Conservation (phyloP, 2,113 vertebrate genomes). For the Vidua chalybeata region DNA sequence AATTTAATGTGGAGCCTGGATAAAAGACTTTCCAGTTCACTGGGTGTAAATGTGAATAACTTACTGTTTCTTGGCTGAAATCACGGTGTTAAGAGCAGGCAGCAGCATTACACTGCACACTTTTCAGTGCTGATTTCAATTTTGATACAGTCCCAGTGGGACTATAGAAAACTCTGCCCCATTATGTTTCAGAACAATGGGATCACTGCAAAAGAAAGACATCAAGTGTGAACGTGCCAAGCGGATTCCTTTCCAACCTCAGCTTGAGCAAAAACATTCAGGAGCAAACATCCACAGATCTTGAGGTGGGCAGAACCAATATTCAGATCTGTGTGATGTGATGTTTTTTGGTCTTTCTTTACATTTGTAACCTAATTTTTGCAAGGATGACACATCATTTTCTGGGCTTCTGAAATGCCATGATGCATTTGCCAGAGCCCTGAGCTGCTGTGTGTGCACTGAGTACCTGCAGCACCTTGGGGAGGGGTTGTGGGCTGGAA, state of each 20-base stretch:
- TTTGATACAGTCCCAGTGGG: conserved; percentile 70
- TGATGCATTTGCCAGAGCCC: not conserved
- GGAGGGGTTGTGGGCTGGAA: not conserved
- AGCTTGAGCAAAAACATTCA: not conserved
- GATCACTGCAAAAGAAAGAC: conserved; percentile 65
- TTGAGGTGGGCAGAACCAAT: not conserved
- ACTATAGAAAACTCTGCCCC: conserved; percentile 67
- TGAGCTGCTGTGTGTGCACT: not conserved
- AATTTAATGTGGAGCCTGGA: conserved; percentile 60
- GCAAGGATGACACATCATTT: not conserved
- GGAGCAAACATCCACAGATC: not conserved
- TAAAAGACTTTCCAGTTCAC: conserved; percentile 50
- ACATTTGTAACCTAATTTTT: not conserved
- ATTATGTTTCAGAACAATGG: conserved; percentile 78
- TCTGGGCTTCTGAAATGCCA: not conserved
- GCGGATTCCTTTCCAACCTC: conserved; percentile 22
- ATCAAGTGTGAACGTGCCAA: conserved; percentile 23
- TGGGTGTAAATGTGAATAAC: conserved; percentile 68
- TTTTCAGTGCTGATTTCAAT: conserved; percentile 77
- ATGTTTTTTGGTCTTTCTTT: not conserved
- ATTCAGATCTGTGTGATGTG: not conserved
- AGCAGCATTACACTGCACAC: conserved; percentile 49
- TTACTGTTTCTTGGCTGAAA: conserved; percentile 67
- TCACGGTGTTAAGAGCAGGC: conserved; percentile 45
- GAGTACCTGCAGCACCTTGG: not conserved